Evolutionary conservation across 1,140 invertebrate genomes (phyloP).

Genomic region (Pogonomyrmex barbatus): DNA sequence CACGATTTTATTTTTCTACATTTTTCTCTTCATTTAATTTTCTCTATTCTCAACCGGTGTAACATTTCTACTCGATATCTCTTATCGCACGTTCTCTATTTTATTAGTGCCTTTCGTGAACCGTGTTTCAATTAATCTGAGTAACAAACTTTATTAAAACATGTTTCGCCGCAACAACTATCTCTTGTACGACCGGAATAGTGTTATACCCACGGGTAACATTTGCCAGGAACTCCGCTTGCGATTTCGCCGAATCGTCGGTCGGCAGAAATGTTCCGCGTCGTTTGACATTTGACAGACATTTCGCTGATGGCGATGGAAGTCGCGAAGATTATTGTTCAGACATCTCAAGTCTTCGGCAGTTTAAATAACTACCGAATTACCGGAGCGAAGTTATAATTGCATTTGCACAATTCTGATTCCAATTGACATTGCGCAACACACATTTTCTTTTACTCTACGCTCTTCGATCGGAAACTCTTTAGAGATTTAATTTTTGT

Average conservation of each 20-base stretch:
- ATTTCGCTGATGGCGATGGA: not conserved
- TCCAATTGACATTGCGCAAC: not conserved
- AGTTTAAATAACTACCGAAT: not conserved
- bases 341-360: not conserved
- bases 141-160: conserved; percentile 18
- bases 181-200: conserved; percentile 14
- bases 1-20: conserved; percentile 75
- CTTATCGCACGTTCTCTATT: not conserved
- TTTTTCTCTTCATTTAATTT: conserved; percentile 15
- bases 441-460: not conserved
- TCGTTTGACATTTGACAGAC: conserved; percentile 28
- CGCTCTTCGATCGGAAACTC: not conserved
- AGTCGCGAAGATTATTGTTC: conserved; percentile 9
- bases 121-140: conserved; percentile 5
- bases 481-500: not conserved
- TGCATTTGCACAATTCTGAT: not conserved
- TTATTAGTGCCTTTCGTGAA: not conserved
- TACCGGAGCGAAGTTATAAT: not conserved
- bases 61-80: not conserved
- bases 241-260: conserved; percentile 2
- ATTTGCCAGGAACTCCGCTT: not conserved
- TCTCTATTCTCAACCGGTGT: not conserved
- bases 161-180: not conserved
- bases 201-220: not conserved
- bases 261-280: not conserved